Evolutionary conservation across 1,140 invertebrate genomes (phyloP).

Genomic region (Caerostris darwini): DNA sequence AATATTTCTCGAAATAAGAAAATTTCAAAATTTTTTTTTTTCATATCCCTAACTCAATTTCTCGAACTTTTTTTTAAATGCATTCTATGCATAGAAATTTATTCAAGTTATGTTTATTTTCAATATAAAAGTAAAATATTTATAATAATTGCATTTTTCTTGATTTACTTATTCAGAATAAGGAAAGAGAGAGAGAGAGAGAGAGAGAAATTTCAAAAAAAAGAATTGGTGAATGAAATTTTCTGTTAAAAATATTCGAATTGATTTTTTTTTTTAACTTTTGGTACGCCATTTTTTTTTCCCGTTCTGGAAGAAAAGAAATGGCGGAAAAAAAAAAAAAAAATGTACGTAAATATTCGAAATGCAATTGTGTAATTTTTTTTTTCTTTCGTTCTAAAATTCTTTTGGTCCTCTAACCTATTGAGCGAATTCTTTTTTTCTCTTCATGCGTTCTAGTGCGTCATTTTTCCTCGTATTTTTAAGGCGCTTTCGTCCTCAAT

Average conservation of each 20-base stretch:
- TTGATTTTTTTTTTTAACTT: constrained; percentile 25
- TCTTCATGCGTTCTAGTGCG: not conserved
- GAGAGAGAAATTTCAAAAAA: not conserved
- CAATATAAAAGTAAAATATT: too few species aligned
- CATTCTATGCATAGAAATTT: constrained; percentile 16
- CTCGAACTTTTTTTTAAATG: constrained; percentile 10
- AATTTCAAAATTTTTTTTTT: not conserved
- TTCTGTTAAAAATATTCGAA: constrained; percentile 56
- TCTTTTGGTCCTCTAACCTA: constrained; percentile 16
- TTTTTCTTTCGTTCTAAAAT: not conserved
- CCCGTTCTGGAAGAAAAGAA: constrained; percentile 3
- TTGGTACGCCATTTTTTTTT: constrained; percentile 14
- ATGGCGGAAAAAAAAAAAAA: not conserved
- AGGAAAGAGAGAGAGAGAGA: too few species aligned
- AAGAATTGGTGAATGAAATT: constrained; percentile 50
- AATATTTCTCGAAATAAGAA: not conserved
- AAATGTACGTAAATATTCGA: constrained; percentile 50
- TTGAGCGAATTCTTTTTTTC: constrained; percentile 38
- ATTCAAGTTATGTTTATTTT: too few species aligned
- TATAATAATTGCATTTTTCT: constrained; percentile 30
- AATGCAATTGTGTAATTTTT: constrained; percentile 63
- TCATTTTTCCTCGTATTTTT: constrained; percentile 63
- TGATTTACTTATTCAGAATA: constrained; percentile 42
- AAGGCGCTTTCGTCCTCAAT: constrained; percentile 55
- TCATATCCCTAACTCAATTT: constrained; percentile 45